phyloP scores from a whole-genome alignment of 2,113 vertebrate genomes.

The Cathartes aura region DNA sequence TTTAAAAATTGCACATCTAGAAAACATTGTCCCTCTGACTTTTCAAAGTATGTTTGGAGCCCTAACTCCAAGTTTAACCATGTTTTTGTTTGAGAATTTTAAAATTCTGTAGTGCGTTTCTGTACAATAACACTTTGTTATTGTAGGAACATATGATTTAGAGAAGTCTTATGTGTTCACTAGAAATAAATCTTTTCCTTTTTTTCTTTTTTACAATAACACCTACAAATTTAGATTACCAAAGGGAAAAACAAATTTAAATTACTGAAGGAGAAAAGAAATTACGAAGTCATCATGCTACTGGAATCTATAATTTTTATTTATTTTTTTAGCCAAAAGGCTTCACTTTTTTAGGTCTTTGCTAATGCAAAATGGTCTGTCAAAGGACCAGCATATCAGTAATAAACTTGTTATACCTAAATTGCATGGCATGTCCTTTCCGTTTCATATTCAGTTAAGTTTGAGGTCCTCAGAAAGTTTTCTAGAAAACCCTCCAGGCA shows the following conservation, averaged over 20 bases:
- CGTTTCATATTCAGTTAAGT: neutral
- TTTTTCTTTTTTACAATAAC: neutral
- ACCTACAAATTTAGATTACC: neutral
- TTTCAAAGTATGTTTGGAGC: neutral
- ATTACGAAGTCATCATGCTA: neutral
- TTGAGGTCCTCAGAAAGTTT: conserved; percentile 20
- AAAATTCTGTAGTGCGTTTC: neutral
- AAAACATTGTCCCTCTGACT: neutral
- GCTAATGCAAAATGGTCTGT: neutral
- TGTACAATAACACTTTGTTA: neutral
- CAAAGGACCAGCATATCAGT: neutral
- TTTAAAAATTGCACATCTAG: neutral
- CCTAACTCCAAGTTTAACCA: neutral
- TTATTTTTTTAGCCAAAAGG: neutral
- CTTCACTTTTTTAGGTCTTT: neutral
- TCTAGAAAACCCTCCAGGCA: conserved; percentile 31
- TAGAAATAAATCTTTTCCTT: neutral
- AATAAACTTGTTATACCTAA: neutral
- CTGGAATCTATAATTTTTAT: neutral
- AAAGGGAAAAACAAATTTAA: neutral
- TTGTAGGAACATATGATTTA: neutral
- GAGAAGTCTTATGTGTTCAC: neutral
- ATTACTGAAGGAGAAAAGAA: neutral
- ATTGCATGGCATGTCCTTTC: neutral
- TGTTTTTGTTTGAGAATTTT: neutral